Evolutionary conservation across 2,888 invertebrate species (phyloP), one percentile per base, ranked within the genome.

Genomic region (Cerceris rybyensis): DNA sequence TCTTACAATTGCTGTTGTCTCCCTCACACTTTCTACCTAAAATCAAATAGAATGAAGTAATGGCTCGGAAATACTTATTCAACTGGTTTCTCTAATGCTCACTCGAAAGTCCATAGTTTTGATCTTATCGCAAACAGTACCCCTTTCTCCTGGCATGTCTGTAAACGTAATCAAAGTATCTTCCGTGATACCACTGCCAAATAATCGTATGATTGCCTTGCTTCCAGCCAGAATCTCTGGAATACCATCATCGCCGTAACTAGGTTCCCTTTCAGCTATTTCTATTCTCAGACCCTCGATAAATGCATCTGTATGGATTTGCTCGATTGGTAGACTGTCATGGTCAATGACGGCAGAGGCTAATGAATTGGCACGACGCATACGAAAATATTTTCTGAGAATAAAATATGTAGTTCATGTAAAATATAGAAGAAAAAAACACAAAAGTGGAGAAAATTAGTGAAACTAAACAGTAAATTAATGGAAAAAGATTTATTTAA

Each of bases 111-210:
- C 92, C 6, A 90, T 89, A 0, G 93, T 92, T 59, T 93, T 93
- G 76, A 95, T 94, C 82, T 94, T 94, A 86, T 94, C 94, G 92
- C 97, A 97, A 0, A 94, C 90, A 14, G 94, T 94, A 0, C 95
- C 95, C 75, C 92, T 94, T 0, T 91, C 87, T 58, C 94, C 94
- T 0, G 89, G 81, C 52, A 94, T 93, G 71, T 95, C 94, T 0
- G 97, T 97, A 90, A 97, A 96, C 0, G 96, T 94, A 65, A 98
- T 94, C 60, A 94, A 93, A 0, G 96, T 96, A 71, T 94, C 91
- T 0, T 94, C 90, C 0, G 95, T 95, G 73, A 98, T 93, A 2
- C 96, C 96, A 8, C 92, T 92, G 0, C 98, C 98, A 90, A 97
- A 97, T 46, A 98, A 88, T 63, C 97, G 95, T 55, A 98, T 89